Base-by-base conservation (phyloP, 2,113 vertebrate species). In the Brachirus orientalis region DNA sequence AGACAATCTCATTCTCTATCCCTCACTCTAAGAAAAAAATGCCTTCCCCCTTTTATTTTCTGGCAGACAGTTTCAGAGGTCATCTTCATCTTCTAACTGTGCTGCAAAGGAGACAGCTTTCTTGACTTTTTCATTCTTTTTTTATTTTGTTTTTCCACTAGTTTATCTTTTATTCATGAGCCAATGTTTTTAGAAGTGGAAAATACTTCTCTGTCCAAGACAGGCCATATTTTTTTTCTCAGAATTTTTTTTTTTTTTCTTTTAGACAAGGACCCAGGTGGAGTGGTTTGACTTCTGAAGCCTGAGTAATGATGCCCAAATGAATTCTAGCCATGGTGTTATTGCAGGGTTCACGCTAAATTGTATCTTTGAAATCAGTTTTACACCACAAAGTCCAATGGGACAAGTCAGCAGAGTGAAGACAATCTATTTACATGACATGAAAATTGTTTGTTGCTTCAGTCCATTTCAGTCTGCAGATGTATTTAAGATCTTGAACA, bases 91-190 rank as follows among this genome's bases (percentile, higher is more conserved):
- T 62, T 73, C 61, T 59, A 33, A 20, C 60, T 56, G 52, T 40
- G 40, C 61, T 60, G 53, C 57, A 70, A 55, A 53, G 35, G 47
- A 1, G 19, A 28, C 22, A 5, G 10, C 40, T 58, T 55, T 73
- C 17, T 40, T 28, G 19, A 11, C 22, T 41, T 19, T 40, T 69
- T 63, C 70, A 22, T 81, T 66, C 33, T 41, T 20, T 16, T 46
- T 62, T 35, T 56, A 19, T 38, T 45, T 51, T 0, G 17, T 59
- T 57, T 44, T 12, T 46, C 6, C 63, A 60, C 10, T 67, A 71
- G 67, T 77, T 75, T 80, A 68, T 84, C 46, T 68, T 80, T 85
- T 78, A 75, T 87, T 74, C 69, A 76, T 66, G 3, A 48, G 46
- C 37, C 16, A 60, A 18, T 77, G 44, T 85, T 72, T 52, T 53